These are phyloP conservation scores for Todus mexicanus DNA, from an alignment of 2,797 vertebrate genomes.

Conservation along the genomic window DNA sequence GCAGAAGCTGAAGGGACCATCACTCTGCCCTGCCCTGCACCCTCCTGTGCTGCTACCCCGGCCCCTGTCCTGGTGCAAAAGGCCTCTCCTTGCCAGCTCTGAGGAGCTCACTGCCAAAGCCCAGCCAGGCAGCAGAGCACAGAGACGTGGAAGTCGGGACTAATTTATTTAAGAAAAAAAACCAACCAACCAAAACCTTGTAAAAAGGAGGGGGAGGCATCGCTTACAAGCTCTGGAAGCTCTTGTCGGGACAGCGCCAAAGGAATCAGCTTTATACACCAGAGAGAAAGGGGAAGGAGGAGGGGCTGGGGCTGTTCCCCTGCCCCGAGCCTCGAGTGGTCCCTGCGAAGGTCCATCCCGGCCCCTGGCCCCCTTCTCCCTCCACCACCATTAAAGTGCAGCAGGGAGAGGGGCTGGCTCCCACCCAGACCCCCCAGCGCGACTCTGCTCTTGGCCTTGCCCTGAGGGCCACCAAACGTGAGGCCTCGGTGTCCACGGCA, in stretches of 20 bases:
- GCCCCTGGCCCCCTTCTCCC: background rate
- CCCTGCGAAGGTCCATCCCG: background rate
- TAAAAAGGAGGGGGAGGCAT: constrained; percentile 30
- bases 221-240: constrained; percentile 71
- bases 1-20: background rate
- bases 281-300: background rate
- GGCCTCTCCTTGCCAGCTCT: background rate
- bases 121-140: background rate
- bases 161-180: constrained; percentile 69
- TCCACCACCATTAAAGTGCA: background rate
- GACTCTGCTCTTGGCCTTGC: background rate
- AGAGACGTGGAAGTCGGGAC: constrained; percentile 12
- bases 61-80: background rate
- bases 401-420: background rate
- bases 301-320: background rate
- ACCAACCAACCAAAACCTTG: background rate
- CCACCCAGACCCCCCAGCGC: background rate
- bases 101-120: background rate
- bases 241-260: constrained; percentile 45
- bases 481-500: rapidly evolving
- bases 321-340: background rate
- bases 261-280: constrained; percentile 28
- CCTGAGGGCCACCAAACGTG: background rate
- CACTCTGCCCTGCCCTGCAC: rapidly evolving
- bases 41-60: background rate